Conservation (phyloP, 2,888 invertebrate species). For the Cenopis cana region DNA sequence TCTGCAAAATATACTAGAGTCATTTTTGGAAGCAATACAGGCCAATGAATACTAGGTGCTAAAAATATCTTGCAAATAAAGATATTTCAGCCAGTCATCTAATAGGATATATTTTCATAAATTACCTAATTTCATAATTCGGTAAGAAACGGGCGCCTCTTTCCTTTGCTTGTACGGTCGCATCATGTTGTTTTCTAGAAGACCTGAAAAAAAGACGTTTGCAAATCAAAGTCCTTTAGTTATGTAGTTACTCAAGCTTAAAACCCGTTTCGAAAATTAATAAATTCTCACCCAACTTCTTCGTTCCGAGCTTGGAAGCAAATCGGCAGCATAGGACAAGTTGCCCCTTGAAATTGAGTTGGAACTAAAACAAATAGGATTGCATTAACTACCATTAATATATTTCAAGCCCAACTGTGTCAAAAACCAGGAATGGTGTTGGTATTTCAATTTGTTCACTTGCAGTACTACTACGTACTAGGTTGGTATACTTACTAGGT, state of each 20-base stretch:
- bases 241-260: not conserved
- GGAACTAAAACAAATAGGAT: slow-evolving; percentile 17
- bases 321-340: not conserved
- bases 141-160: slow-evolving; percentile 15
- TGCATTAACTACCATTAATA: no score
- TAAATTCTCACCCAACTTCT: slow-evolving; percentile 20
- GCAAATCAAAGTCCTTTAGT: not conserved
- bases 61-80: no score
- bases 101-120: not conserved
- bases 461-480: no score
- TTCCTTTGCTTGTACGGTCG: slow-evolving; percentile 45
- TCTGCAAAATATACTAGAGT: slow-evolving; percentile 49
- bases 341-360: slow-evolving; percentile 18
- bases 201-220: slow-evolving; percentile 27
- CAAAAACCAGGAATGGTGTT: not conserved
- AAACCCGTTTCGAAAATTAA: not conserved
- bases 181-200: slow-evolving; percentile 44
- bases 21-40: no score
- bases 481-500: slow-evolving; percentile 65
- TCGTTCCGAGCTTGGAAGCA: slow-evolving; percentile 6
- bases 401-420: not conserved
- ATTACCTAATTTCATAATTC: slow-evolving; percentile 11
- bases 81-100: no score
- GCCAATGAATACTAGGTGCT: no score
- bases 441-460: not conserved